Base-by-base conservation (phyloP, 2,888 invertebrate species). In the Coremacera marginata region DNA sequence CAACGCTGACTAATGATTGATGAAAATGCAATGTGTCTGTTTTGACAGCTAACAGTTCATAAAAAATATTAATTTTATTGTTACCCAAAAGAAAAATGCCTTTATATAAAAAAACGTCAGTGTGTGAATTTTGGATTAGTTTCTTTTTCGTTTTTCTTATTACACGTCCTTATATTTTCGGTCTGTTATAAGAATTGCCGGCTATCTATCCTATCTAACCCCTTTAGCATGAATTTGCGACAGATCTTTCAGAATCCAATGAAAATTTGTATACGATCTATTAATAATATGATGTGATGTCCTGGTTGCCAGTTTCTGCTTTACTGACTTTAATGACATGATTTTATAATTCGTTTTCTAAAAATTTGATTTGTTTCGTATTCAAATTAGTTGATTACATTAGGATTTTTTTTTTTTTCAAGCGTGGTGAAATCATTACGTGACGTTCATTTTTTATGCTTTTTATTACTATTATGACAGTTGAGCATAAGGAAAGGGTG, bases 21-120 rank as follows among this genome's bases (percentile, higher is more conserved):
- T 72, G 62, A 60, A 62, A 62, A 49, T 72, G 27, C 62, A 49
- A 49, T 60, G 72, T 44, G 44, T 72, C 72, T 72, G 27, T 72
- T 72, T 72, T 62, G 72, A 72, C 72, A 72, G 62, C 60, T n/a
- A 49, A 49, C 44, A 49, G 27, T 60, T 11, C 60, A 60, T 60
- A 60, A 22, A 27, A 60, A 22, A 44, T 14, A 44, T 19, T 55
- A 19, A 19, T 19, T 55, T 19, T 55, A 9, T 14, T 11, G 57
- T 60, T 44, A 44, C 44, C 44, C 44, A 44, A 11, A 44, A 44
- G 11, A 11, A 44, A 11, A 44, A 44, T 44, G 3, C 14, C 1
- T 44, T 44, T 44, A 11, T 44, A 2, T 7, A 37, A 44, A 44
- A 44, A 44, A 44, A 11, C 44, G 11, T 44, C 11, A 11, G 44